phyloP scores from a whole-genome alignment of 2,888 invertebrate species.

The Ptychoptera contaminata region DNA sequence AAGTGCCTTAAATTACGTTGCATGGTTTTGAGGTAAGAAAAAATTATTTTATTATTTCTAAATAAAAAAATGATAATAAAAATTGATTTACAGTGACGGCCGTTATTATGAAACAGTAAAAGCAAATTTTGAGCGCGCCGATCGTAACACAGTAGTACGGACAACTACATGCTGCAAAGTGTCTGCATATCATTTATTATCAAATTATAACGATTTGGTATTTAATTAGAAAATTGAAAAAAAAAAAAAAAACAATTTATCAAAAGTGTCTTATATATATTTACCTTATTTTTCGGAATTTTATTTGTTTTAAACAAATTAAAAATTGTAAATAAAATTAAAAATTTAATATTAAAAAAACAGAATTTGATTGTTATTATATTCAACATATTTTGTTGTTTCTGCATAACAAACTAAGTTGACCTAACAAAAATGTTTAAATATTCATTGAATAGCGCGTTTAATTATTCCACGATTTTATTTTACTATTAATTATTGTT shows the following conservation, averaged over 20 bases:
- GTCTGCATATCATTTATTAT: conserved; percentile 81
- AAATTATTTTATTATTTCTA: not conserved
- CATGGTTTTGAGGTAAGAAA: conserved; percentile 69
- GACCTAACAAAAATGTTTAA: too few relatives aligned
- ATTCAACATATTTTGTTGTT: too few relatives aligned
- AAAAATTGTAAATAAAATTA: too few relatives aligned
- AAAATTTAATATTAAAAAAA: too few relatives aligned
- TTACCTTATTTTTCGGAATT: not conserved
- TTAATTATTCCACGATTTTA: too few relatives aligned
- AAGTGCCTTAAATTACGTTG: conserved; percentile 87
- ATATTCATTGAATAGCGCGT: too few relatives aligned
- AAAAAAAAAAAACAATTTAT: not conserved
- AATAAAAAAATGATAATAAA: not conserved
- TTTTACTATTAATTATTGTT: too few relatives aligned
- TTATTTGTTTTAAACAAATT: not conserved
- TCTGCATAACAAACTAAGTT: too few relatives aligned
- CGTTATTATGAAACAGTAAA: conserved; percentile 98
- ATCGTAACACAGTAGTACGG: conserved; percentile 88
- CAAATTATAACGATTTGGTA: conserved; percentile 86
- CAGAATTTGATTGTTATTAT: too few relatives aligned
- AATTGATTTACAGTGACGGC: conserved; percentile 60
- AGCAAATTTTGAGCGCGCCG: conserved; percentile 98
- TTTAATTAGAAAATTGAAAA: conserved; percentile 54
- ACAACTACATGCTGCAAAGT: conserved; percentile 93
- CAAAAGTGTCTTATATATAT: not conserved